Evolutionary conservation across 2,888 invertebrate species (phyloP), one percentile per base, ranked within the genome.

Genomic region (Drosophila atroscutellata): DNA sequence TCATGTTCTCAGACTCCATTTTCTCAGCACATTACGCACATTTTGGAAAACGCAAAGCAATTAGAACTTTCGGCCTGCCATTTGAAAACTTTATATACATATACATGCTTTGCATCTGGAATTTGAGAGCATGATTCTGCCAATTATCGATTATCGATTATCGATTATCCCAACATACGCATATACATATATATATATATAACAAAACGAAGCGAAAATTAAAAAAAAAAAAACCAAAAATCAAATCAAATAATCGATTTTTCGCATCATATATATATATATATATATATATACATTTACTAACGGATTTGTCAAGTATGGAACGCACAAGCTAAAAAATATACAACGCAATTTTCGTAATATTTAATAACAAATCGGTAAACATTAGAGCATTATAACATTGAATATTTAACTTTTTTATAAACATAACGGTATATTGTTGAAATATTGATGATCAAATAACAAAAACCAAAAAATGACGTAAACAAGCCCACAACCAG

Each of bases 401-500:
- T 32, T n/a, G 60, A 56, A 65, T 51, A 80, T 65, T 61, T 62
- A 65, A 65, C 64, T 77, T 80, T 80, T 79, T 34, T 80, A 80
- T 65, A 70, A 56, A 49, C n/a, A n/a, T 69, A 64, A 45, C 80
- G 58, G 64, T 57, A 47, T 55, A 64, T 60, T 79, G 76, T 75
- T 75, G 57, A 74, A 67, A 59, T 51, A 60, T 30, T 28, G 24
- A 60, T 28, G 36, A 36, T 32, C 45, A 36, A 55, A 49, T 15
- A 42, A 30, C 42, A 55, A 52, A 52, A 65, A 36, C 49, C 36
- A 77, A 80, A 57, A 55, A 56, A 28, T 34, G 57, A 62, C 51
- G 86, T 72, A 85, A 82, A 78, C 75, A 68, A 87, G 49, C 83
- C 82, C 82, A 87, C 88, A 64, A 72, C 50, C 50, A 67, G 3